phyloP scores from a whole-genome alignment of 2,888 invertebrate species.

The Lepas anatifera region DNA sequence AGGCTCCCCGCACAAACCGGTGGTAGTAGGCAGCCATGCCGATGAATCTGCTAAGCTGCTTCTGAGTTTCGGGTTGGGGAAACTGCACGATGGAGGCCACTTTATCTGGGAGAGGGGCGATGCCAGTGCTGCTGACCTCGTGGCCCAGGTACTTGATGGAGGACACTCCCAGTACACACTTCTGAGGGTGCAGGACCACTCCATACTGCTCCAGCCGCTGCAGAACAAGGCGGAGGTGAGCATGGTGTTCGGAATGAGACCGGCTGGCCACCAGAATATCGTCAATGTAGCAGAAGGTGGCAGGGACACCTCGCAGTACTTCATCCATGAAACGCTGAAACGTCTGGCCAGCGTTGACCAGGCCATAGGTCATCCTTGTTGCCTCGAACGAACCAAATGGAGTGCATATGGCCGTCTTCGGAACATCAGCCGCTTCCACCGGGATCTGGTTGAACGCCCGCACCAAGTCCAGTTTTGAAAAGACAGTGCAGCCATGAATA shows the following conservation, averaged over 20 bases:
- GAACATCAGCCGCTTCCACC: slow-evolving; percentile 30
- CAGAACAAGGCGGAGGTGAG: neutral
- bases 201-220: neutral
- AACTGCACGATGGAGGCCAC: neutral
- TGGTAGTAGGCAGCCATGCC: neutral
- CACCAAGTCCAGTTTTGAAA: slow-evolving; percentile 26
- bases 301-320: slow-evolving; percentile 27
- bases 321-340: slow-evolving; percentile 34
- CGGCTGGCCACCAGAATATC: slow-evolving; percentile 30
- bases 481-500: neutral
- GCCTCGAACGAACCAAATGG: slow-evolving; percentile 33
- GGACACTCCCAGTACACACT: neutral
- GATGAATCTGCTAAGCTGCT: neutral
- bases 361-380: slow-evolving; percentile 30
- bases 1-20: neutral
- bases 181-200: neutral
- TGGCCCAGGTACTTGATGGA: neutral
- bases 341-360: slow-evolving; percentile 34
- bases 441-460: slow-evolving; percentile 34
- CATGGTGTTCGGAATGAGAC: neutral
- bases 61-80: neutral
- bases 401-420: slow-evolving; percentile 33
- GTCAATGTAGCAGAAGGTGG: slow-evolving; percentile 30
- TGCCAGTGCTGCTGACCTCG: neutral
- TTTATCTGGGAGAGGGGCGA: neutral